Conservation (phyloP, 1,140 invertebrate genomes). For the Drosophila nikananu region DNA sequence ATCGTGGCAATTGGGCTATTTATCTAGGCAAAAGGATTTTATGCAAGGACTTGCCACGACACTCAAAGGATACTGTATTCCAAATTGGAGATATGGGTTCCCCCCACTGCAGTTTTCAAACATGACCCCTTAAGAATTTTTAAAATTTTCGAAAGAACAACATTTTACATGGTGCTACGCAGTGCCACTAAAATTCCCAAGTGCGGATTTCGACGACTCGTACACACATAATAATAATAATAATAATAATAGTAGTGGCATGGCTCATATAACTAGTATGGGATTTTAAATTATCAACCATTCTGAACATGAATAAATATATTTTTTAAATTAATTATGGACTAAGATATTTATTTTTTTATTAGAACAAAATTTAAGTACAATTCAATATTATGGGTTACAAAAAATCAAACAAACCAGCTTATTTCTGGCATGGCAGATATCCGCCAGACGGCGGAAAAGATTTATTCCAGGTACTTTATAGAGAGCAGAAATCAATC, state of each 20-base stretch:
- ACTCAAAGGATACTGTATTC: too few species aligned
- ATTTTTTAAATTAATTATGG: background rate
- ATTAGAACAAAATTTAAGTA: background rate
- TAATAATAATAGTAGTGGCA: too few species aligned
- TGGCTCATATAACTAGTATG: background rate
- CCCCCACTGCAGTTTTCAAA: too few species aligned
- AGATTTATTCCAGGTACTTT: slow-evolving; percentile 21
- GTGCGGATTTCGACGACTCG: too few species aligned
- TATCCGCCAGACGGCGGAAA: background rate
- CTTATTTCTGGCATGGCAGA: background rate
- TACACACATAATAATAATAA: too few species aligned
- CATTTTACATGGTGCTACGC: too few species aligned
- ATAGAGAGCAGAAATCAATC: slow-evolving; percentile 11
- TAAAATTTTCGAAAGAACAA: too few species aligned
- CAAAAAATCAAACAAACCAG: background rate
- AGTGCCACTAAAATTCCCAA: too few species aligned
- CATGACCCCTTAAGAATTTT: too few species aligned
- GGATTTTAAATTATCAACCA: too few species aligned
- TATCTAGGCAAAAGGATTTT: background rate
- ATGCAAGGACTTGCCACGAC: background rate
- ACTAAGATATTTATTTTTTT: background rate
- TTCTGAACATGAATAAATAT: too few species aligned
- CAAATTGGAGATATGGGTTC: too few species aligned
- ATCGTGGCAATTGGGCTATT: background rate
- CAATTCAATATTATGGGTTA: background rate